These are phyloP conservation scores for Polydrusus cervinus DNA, from an alignment of 2,888 invertebrate species.

Conservation along the genomic window DNA sequence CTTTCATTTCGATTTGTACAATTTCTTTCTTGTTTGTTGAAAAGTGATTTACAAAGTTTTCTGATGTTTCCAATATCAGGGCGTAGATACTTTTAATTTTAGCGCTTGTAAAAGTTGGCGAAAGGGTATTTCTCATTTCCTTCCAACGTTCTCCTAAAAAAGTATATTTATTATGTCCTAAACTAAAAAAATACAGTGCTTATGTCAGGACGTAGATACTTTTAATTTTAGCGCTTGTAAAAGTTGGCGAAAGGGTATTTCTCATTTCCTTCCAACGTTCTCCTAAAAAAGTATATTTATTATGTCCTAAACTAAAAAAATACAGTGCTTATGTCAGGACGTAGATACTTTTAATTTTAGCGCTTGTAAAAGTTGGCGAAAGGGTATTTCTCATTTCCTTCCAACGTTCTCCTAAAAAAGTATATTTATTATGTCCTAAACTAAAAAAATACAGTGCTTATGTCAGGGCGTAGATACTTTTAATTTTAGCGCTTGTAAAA, in stretches of 20 bases:
- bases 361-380: slow-evolving; percentile 75
- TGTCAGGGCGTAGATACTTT: slow-evolving; percentile 67
- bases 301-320: neutral
- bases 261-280: slow-evolving; percentile 69
- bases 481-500: slow-evolving; percentile 76
- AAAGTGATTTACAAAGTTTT: slow-evolving; percentile 18
- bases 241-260: slow-evolving; percentile 73
- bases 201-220: slow-evolving; percentile 66
- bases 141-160: slow-evolving; percentile 57
- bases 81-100: slow-evolving; percentile 73
- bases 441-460: too few relatives aligned
- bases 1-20: slow-evolving; percentile 70
- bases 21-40: slow-evolving; percentile 59
- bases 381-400: slow-evolving; percentile 72
- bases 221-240: slow-evolving; percentile 76
- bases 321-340: too few relatives aligned
- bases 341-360: slow-evolving; percentile 74
- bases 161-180: neutral
- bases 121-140: slow-evolving; percentile 72
- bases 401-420: slow-evolving; percentile 52
- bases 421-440: too few relatives aligned
- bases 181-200: too few relatives aligned
- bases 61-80: slow-evolving; percentile 47
- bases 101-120: slow-evolving; percentile 75
- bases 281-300: slow-evolving; percentile 10